These are phyloP conservation scores for Threskiornis aethiopicus DNA, from an alignment of 2,797 vertebrate genomes.

Conservation along the genomic window DNA sequence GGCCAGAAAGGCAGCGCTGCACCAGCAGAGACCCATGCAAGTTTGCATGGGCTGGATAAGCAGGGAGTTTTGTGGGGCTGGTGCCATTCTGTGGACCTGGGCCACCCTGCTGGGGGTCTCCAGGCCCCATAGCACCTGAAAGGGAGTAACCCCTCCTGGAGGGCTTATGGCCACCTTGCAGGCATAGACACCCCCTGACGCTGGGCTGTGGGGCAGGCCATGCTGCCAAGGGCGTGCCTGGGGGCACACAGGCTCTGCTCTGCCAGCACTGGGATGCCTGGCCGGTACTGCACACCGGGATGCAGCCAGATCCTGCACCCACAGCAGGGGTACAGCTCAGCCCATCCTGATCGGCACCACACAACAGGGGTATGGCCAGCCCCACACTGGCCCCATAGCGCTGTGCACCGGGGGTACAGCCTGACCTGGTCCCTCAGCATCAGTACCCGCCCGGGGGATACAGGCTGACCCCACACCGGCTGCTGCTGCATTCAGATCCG, in stretches of 20 bases:
- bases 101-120: neutral
- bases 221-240: accelerated
- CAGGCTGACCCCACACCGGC: neutral
- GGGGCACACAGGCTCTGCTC: neutral
- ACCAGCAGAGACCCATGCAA: accelerated
- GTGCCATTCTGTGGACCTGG: neutral
- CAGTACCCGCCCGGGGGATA: accelerated
- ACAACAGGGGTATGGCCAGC: accelerated
- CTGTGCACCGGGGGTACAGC: accelerated
- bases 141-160: neutral
- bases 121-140: neutral
- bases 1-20: accelerated
- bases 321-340: neutral
- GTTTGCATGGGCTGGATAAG: neutral
- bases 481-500: neutral
- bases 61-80: neutral
- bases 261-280: neutral
- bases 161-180: neutral
- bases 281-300: accelerated
- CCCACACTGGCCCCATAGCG: neutral
- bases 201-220: neutral
- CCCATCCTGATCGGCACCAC: accelerated
- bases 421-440: neutral
- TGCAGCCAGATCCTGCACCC: neutral
- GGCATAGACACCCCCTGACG: neutral